Evolutionary conservation across 92 coral and sea anemone genomes (phyloP), one percentile per base, ranked within the genome.

Genomic region (Desmophyllum pertusum): DNA sequence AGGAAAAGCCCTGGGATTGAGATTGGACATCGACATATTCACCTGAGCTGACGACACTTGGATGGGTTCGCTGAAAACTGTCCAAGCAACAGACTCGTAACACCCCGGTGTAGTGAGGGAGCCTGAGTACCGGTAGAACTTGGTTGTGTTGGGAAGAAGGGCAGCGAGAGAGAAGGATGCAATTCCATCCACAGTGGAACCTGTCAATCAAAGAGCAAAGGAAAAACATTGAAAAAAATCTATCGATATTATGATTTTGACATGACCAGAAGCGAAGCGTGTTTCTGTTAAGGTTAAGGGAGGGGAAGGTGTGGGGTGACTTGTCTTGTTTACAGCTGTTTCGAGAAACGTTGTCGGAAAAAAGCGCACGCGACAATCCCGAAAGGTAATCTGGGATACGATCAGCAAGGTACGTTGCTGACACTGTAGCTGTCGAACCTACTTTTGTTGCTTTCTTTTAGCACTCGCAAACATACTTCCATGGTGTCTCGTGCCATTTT

Each of bases 71-170:
- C 31, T 75, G 82, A 84, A 84, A 52, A 84, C 82, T n/a, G 87
- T 84, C 87, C 98, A 95, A 2, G 88, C 89, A 51, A 95, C 98
- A 17, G 78, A 77, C 72, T 95, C 92, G 3, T 81, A 36, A 48
- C 98, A 95, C 0, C 11, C 4, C 0, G 98, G 98, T 0, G 95
- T 95, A 76, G 98, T 95, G 3, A 95, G 67, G 4, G 97, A 87
- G 36, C 98, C 97, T 2, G 33, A 50, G 92, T 95, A 90, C 10
- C 98, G 93, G 78, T 90, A 95, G 79, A 83, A 95, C 64, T 85
- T 64, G 19, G 67, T 41, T 46, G 33, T 81, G 80, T 86, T 73
- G 81, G 95, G 91, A 13, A 89, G 63, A 19, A 91, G 74, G 30
- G 35, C 11, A 5, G 11, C 40, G 46, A 84, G 78, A 6, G 14